A percentile compares a stretch with the other conserved stretches of the same genome.
These are phyloP conservation scores for Pithys albifrons DNA, from an alignment of 2,113 vertebrate species.

Conservation along the genomic window DNA sequence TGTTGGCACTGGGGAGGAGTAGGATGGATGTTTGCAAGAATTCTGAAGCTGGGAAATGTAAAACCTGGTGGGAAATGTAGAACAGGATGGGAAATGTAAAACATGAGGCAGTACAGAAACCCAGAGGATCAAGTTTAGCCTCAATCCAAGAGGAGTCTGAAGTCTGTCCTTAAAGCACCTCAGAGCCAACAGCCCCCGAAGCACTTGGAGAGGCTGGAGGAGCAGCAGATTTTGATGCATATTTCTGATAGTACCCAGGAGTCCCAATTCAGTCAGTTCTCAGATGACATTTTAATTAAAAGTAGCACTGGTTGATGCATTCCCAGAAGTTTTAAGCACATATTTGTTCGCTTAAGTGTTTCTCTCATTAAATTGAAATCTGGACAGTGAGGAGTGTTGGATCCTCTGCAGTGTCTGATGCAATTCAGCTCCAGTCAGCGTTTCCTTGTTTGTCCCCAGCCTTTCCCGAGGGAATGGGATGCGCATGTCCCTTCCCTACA, in stretches of 20 bases:
- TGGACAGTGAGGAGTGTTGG: neutral
- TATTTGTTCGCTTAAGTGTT: neutral
- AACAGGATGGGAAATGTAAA: neutral
- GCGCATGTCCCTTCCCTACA: neutral
- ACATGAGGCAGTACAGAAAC: neutral
- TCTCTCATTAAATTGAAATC: neutral
- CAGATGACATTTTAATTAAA: neutral
- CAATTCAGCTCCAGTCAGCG: neutral
- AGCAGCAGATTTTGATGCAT: neutral
- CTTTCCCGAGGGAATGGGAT: neutral
- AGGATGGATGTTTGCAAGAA: neutral
- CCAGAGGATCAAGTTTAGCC: neutral
- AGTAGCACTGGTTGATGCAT: neutral
- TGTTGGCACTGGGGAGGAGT: neutral
- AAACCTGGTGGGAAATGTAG: neutral
- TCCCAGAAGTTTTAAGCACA: neutral
- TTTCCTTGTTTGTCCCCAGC: neutral
- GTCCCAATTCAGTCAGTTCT: neutral
- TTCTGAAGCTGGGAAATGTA: neutral
- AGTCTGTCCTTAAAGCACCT: neutral
- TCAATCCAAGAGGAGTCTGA: neutral
- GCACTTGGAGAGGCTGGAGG: rapidly evolving
- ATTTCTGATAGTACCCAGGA: neutral
- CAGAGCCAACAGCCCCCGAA: neutral
- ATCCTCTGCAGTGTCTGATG: neutral